Evolutionary conservation across 2,113 vertebrate species (phyloP), one percentile per base, ranked within the genome.

Genomic region (Pitta sordida): DNA sequence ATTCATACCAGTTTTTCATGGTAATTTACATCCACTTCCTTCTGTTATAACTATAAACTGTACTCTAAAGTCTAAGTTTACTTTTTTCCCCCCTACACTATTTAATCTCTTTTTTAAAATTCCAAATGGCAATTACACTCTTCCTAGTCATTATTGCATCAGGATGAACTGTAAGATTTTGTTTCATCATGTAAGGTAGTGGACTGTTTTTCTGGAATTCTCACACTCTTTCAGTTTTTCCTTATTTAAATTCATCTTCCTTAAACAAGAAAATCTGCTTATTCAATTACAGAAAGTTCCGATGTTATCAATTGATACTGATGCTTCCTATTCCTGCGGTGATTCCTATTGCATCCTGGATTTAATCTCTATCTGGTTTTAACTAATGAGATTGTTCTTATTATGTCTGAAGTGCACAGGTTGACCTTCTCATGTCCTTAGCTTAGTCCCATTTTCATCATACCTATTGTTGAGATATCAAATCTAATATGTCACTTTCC

Each of bases 1-100:
- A 65, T 36, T 58, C 21, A 24, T 59, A 41, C 9, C 36, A 11
- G 7, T 27, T 73, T 13, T 56, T 64, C 6, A 17, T 39, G 20
- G 22, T 13, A 27, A 37, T 55, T 80, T 89, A 3, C 7, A 71
- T 15, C 7, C 64, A 11, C 86, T 71, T 77, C 6, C 13, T 84
- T 24, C 64, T 90, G 12, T 60, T 77, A 15, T 9, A 63, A 7
- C 9, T 80, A 9, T 39, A 67, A 67, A 17, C 4, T 60, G 13
- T 48, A 8, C 32, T 58, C 41, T 19, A 59, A 89, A 44, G 18
- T 44, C 6, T 80, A 5, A 20, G 27, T 64, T 63, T 51, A 29
- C 7, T 44, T 8, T 6, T 41, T 41, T 41, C 14, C 11, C 2
- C 5, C 3, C 6, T 8, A 15, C 4, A 3, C 3, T 10, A 10